Evolutionary conservation across 2,888 invertebrate species (phyloP), one percentile per base, ranked within the genome.

Genomic region (Athrips mouffetella): DNA sequence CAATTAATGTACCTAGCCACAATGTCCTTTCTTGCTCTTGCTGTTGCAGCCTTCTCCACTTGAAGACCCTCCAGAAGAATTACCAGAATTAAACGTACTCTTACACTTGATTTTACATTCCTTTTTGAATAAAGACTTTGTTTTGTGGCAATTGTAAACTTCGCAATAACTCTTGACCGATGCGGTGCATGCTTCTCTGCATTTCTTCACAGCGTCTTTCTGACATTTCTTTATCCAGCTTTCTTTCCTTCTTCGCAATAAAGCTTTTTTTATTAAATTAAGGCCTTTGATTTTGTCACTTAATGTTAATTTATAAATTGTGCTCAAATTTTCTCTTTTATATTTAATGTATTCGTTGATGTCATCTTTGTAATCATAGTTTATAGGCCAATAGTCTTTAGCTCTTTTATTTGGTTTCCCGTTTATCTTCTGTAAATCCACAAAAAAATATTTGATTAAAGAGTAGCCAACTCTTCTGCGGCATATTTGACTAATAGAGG

Each of bases 101-200:
- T n/a, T n/a, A n/a, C n/a, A n/a, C n/a, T n/a, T n/a, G n/a, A n/a
- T n/a, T n/a, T n/a, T n/a, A n/a, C n/a, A n/a, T n/a, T n/a, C n/a
- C n/a, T n/a, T n/a, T n/a, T n/a, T n/a, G n/a, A n/a, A n/a, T n/a
- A n/a, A n/a, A n/a, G n/a, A n/a, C n/a, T n/a, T n/a, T n/a, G n/a
- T n/a, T n/a, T n/a, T n/a, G n/a, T n/a, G n/a, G n/a, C n/a, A n/a
- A n/a, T n/a, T n/a, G n/a, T n/a, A n/a, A n/a, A n/a, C n/a, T n/a
- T n/a, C n/a, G n/a, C n/a, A n/a, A n/a, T n/a, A n/a, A n/a, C n/a
- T 52, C 27, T 58, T 66, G 3, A 51, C 51, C 0, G 74, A 65
- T 1, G 18, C 47, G 3, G 18, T 37, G 20, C 76, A 75, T 0
- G 74, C 72, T 13, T 65, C 65, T 3, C 18, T 55, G 45, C 76